Evolutionary conservation across 1,140 invertebrate genomes (phyloP), one percentile per base, ranked within the genome.

Genomic region (Leptoteleia sp.): DNA sequence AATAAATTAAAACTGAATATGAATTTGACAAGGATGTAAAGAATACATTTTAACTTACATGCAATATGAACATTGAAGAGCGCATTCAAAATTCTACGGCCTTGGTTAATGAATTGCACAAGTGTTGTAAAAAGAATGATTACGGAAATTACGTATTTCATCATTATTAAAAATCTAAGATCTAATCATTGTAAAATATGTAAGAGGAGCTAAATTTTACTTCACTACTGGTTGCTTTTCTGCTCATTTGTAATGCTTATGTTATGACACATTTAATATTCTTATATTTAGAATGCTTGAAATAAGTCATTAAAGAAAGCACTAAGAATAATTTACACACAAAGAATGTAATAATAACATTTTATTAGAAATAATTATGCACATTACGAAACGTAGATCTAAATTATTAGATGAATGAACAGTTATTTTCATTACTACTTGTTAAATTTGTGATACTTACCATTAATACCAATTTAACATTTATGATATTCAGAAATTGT

Each of bases 351-450:
- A 19, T 45, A 67, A 54, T 15, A n/a, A n/a, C n/a, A 27, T 43
- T 54, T 54, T 16, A 12, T 38, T 50, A 38, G 47, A 45, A 43
- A 40, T 54, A 42, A 54, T 64, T 33, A 19, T 48, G 11, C 22
- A 31, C 12, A 29, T 52, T 17, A 37, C 33, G 47, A 50, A 52
- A 52, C 48, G 42, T 47, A 37, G 42, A 22, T 42, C 42, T 65
- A 52, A 52, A 42, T 19, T 40, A 31, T 25, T 16, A n/a, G 33
- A 33, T 40, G 22, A 13, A 40, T n/a, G 7, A n/a, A 11, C 40
- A 50, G 43, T 50, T 40, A 47, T 64, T 50, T 33, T 64, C 57
- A 13, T 37, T 31, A 64, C 37, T 50, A 64, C 52, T 47, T 29
- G 27, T 47, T 50, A 15, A 50, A 64, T 64, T 31, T 47, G 9